Evolutionary conservation across 2,888 invertebrate genomes (phyloP).

Genomic region (Hesperia comma): DNA sequence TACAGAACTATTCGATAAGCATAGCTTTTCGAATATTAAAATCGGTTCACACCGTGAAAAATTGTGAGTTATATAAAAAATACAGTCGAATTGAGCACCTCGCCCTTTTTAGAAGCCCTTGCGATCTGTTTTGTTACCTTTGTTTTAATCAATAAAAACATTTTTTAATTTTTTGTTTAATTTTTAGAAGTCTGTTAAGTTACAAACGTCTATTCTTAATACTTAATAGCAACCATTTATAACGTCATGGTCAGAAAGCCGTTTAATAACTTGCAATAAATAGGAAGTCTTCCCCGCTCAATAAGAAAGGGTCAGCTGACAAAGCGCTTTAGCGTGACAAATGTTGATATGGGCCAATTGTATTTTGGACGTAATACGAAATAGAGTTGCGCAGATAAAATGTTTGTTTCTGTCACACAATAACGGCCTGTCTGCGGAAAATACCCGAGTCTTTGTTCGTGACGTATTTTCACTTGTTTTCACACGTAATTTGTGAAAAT

Average conservation of each 20-base stretch:
- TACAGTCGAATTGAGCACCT: no score
- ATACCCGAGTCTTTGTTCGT: background rate
- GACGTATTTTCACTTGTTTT: background rate
- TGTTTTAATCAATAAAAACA: no score
- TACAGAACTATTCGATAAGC: no score
- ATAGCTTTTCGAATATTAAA: no score
- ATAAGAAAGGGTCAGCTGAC: constrained; percentile 32
- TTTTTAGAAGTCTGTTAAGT: no score
- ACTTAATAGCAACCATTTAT: background rate
- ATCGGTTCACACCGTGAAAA: no score
- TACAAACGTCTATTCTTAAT: no score
- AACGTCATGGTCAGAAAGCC: constrained; percentile 1
- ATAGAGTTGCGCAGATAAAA: constrained; percentile 7
- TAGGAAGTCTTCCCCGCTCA: constrained; percentile 11
- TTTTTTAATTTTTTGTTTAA: no score
- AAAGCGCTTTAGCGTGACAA: constrained; percentile 54
- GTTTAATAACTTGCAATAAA: constrained; percentile 22
- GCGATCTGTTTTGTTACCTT: no score
- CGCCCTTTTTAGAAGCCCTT: no score
- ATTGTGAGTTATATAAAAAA: no score
- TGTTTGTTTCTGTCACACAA: background rate
- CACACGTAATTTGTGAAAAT: background rate
- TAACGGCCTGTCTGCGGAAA: background rate
- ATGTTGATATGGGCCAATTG: constrained; percentile 62
- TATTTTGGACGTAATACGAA: constrained; percentile 48